Evolutionary conservation across 2,113 vertebrate genomes (phyloP).

Genomic region (Theristicus caerulescens): DNA sequence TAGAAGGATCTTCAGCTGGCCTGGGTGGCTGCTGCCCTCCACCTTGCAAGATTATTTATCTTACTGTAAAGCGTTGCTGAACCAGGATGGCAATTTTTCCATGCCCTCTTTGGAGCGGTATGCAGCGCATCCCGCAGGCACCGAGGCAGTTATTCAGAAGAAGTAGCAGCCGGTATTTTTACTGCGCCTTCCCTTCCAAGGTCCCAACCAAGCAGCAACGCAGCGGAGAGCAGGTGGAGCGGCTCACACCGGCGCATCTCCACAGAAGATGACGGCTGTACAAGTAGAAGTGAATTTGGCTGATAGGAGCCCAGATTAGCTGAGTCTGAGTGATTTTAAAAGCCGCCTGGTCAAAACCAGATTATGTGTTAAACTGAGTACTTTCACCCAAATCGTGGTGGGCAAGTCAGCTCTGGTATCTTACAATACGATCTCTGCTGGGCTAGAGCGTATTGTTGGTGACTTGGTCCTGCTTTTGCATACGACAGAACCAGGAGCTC

Average conservation of each 20-base stretch:
- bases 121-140: background rate
- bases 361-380: background rate
- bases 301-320: background rate
- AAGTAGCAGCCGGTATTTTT: background rate
- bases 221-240: background rate
- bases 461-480: background rate
- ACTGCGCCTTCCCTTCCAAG: background rate
- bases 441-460: background rate
- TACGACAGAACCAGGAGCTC: background rate
- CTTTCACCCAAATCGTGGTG: background rate
- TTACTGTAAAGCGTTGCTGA: background rate
- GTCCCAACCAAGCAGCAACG: background rate
- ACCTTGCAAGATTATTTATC: background rate
- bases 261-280: background rate
- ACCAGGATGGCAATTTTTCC: background rate
- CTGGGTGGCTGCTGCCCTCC: background rate
- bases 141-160: background rate
- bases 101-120: background rate
- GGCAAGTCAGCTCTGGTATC: background rate
- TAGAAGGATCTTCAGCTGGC: background rate
- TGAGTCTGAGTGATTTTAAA: background rate
- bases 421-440: background rate
- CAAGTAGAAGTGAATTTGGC: background rate
- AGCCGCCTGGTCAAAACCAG: background rate
- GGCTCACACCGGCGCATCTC: background rate